Conservation (phyloP, 2,797 vertebrate species). For the Molossus molossus region DNA sequence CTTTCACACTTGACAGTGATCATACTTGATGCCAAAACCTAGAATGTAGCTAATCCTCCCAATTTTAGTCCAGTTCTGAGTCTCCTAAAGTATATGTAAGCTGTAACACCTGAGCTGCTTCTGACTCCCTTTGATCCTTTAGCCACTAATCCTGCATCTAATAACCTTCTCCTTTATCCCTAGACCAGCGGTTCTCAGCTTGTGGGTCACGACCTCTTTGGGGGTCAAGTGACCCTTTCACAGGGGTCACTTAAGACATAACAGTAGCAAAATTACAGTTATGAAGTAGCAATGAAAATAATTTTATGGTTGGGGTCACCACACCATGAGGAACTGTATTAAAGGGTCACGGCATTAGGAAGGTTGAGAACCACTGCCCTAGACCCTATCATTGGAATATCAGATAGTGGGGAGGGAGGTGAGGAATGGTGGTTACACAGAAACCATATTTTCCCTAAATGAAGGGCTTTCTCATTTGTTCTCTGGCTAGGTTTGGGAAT, state of each 20-base stretch:
- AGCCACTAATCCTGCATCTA: not conserved
- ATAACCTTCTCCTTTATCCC: not conserved
- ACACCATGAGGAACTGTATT: too few species aligned
- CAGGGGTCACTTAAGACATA: too few species aligned
- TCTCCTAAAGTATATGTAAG: not conserved
- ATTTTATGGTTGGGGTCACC: too few species aligned
- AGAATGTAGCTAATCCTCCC: not conserved
- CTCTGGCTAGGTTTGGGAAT: constrained; percentile 61
- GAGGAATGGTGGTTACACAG: not conserved
- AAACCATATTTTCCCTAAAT: not conserved
- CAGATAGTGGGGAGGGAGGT: not conserved
- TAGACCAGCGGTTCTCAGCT: not conserved
- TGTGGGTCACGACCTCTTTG: too few species aligned
- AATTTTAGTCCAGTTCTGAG: not conserved
- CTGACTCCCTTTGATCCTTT: not conserved
- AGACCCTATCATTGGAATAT: not conserved
- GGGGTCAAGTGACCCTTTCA: too few species aligned
- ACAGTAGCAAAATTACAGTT: too few species aligned
- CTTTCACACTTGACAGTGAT: not conserved
- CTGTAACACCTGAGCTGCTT: not conserved
- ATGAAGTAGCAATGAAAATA: too few species aligned
- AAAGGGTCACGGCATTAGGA: too few species aligned
- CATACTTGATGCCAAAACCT: not conserved
- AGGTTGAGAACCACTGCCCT: not conserved
- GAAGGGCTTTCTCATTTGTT: constrained; percentile 60